phyloP scores from a whole-genome alignment of 2,797 vertebrate genomes.

The Cynodonichthys magdalenae region DNA sequence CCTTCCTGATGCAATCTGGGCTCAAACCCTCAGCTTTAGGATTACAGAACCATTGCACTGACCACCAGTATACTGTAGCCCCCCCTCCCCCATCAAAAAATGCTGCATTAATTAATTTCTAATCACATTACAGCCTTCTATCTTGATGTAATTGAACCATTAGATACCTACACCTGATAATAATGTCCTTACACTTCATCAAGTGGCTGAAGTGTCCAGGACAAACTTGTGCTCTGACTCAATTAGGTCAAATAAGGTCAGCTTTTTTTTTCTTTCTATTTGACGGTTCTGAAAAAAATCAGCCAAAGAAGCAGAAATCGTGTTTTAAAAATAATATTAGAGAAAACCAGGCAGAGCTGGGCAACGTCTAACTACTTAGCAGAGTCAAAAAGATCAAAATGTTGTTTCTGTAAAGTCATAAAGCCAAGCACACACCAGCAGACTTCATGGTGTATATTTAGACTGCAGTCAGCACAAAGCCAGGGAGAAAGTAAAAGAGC shows the following conservation, averaged over 20 bases:
- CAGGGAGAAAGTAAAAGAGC: conserved; percentile 9
- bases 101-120: no score
- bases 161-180: no score
- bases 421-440: conserved; percentile 23
- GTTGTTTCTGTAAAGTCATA: conserved; percentile 24
- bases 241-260: background rate
- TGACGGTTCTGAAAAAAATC: background rate
- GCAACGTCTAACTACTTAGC: background rate
- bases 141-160: no score
- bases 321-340: background rate
- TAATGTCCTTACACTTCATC: background rate
- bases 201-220: background rate
- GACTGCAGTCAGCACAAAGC: conserved; percentile 30
- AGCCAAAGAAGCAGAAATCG: background rate
- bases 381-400: conserved; percentile 35
- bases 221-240: background rate
- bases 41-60: no score
- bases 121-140: no score
- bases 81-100: no score
- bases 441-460: conserved; percentile 57
- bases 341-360: background rate
- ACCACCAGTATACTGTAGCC: no score
- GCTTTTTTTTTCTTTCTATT: background rate
- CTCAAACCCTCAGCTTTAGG: no score
- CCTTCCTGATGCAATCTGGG: no score